phyloP scores from a whole-genome alignment of 2,888 invertebrate genomes.

The Anaspis maculata region DNA sequence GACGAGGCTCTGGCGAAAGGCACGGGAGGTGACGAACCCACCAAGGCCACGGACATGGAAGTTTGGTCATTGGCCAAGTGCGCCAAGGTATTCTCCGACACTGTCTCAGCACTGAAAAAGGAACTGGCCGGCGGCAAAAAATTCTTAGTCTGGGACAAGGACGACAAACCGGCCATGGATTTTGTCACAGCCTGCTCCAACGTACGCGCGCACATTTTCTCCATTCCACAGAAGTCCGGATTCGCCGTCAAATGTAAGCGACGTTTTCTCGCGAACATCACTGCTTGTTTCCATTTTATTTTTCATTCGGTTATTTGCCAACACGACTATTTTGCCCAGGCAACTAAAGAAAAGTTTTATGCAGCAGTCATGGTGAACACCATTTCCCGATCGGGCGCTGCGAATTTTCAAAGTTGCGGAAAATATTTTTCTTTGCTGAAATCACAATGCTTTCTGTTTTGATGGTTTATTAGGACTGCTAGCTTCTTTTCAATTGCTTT shows the following conservation, averaged over 20 bases:
- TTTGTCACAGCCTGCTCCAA: slow-evolving; percentile 96
- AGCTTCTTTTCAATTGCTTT: slow-evolving; percentile 3
- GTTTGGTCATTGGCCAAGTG: slow-evolving; percentile 39
- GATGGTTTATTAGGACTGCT: too few relatives aligned
- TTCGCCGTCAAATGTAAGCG: slow-evolving; percentile 94
- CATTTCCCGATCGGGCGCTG: too few relatives aligned
- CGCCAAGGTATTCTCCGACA: slow-evolving; percentile 58
- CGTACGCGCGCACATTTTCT: slow-evolving; percentile 83
- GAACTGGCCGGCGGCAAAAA: slow-evolving; percentile 50
- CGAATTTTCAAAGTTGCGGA: too few relatives aligned
- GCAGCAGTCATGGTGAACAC: too few relatives aligned
- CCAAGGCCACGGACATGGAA: slow-evolving; percentile 31
- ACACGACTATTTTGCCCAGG: too few relatives aligned
- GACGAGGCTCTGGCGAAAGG: slow-evolving; percentile 37
- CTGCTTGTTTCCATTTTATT: too few relatives aligned
- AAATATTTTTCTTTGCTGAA: neutral
- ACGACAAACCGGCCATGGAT: slow-evolving; percentile 86
- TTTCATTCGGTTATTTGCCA: too few relatives aligned
- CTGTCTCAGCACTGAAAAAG: slow-evolving; percentile 55
- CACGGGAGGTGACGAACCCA: slow-evolving; percentile 13
- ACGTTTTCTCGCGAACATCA: too few relatives aligned
- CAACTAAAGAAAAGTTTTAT: too few relatives aligned
- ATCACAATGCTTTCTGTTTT: neutral
- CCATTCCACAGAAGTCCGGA: slow-evolving; percentile 75
- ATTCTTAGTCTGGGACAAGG: slow-evolving; percentile 95